A percentile compares a stretch with the other conserved stretches of the same genome.
These are phyloP conservation scores for Syrista parreyssii DNA, from an alignment of 2,888 invertebrate species.

Conservation along the genomic window DNA sequence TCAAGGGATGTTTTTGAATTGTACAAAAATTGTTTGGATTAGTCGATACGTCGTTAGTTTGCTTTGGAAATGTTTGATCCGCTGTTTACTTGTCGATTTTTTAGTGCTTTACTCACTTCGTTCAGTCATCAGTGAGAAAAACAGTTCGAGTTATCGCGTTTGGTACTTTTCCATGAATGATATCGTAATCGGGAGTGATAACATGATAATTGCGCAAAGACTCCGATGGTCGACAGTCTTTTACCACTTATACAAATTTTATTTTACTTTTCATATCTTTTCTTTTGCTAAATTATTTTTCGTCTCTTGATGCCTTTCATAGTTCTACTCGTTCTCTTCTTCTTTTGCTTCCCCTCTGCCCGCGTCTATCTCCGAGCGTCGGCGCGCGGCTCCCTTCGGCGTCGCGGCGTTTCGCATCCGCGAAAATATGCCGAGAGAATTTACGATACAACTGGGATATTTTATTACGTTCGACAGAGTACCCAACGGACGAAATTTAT, in stretches of 20 bases:
- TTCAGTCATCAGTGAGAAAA: not conserved
- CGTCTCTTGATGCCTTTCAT: conserved; percentile 8
- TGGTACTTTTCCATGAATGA: not conserved
- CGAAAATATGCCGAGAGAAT: conserved; percentile 53
- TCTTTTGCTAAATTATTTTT: conserved; percentile 18
- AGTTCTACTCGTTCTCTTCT: not conserved
- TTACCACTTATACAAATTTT: conserved; percentile 20
- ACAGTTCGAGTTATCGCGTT: not conserved
- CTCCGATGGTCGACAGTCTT: too few species aligned
- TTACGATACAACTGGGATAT: conserved; percentile 57
- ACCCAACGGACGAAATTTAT: conserved; percentile 54
- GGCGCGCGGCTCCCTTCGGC: not conserved
- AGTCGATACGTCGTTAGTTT: too few species aligned
- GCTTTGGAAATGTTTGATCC: too few species aligned
- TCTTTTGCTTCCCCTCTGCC: not conserved
- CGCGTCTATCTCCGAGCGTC: not conserved
- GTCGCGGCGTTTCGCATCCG: conserved; percentile 29
- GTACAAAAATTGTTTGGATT: too few species aligned
- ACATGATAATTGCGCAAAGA: not conserved
- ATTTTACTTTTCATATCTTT: conserved; percentile 14
- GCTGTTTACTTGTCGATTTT: too few species aligned
- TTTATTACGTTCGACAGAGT: conserved; percentile 58
- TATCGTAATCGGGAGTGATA: not conserved
- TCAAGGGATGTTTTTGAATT: too few species aligned
- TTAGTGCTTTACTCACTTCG: too few species aligned